Evolutionary conservation across 2,888 invertebrate genomes (phyloP).

Genomic region (Eueremaeus valkanovi): DNA sequence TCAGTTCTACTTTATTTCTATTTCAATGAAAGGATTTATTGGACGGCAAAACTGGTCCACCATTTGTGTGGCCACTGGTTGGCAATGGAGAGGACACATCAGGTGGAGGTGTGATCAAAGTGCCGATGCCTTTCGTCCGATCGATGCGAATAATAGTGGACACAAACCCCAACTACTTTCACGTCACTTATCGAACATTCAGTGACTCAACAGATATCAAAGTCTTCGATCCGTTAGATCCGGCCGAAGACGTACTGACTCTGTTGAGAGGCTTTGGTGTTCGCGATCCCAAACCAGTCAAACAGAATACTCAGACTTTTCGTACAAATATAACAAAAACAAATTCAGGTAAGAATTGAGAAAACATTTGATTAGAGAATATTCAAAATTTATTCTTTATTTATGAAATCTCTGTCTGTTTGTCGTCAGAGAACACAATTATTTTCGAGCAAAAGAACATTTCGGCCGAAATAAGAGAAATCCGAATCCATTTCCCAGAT

Average conservation of each 20-base stretch:
- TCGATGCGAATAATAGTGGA: not conserved
- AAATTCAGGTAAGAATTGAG: too few species aligned
- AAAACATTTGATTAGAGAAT: too few species aligned
- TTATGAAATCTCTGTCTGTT: too few species aligned
- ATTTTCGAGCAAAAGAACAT: not conserved
- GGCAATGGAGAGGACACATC: constrained; percentile 3
- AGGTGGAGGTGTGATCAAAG: not conserved
- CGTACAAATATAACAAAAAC: not conserved
- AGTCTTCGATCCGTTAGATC: not conserved
- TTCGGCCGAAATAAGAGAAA: not conserved
- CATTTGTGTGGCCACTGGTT: not conserved
- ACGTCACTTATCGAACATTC: not conserved
- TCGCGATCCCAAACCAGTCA: not conserved
- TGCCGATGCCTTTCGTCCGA: not conserved
- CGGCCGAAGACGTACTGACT: not conserved
- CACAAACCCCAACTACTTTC: not conserved
- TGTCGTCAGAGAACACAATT: not conserved
- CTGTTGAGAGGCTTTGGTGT: not conserved
- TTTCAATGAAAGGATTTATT: not conserved
- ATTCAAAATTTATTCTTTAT: too few species aligned
- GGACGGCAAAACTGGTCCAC: not conserved
- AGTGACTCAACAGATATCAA: not conserved
- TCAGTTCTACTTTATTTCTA: not conserved
- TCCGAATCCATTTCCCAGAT: not conserved
- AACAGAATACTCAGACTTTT: not conserved